Conservation (phyloP, 2,888 invertebrate genomes). For the Tricholauxania praeusta region DNA sequence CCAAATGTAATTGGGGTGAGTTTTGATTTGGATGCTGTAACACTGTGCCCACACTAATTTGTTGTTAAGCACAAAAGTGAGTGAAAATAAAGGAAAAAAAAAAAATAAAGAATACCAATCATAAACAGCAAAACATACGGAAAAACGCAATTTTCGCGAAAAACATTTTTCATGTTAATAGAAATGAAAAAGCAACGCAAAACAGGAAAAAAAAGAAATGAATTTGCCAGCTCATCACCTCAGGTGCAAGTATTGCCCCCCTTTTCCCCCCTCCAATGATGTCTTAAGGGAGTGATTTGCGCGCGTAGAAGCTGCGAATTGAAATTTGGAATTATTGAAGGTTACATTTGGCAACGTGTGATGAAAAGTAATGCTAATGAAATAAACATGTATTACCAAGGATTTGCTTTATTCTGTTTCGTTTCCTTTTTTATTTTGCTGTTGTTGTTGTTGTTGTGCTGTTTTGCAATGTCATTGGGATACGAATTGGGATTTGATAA, state of each 20-base stretch:
- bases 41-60: too few species aligned
- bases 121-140: slow-evolving; percentile 12
- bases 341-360: slow-evolving; percentile 2
- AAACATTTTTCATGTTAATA: slow-evolving; percentile 28
- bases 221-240: background rate
- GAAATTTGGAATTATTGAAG: slow-evolving; percentile 25
- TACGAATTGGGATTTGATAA: slow-evolving; percentile 17
- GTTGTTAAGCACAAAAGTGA: too few species aligned
- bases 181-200: background rate
- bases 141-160: slow-evolving; percentile 25
- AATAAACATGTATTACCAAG: slow-evolving; percentile 51
- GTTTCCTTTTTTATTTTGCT: background rate
- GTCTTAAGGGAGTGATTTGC: slow-evolving; percentile 23
- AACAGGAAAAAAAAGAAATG: too few species aligned
- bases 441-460: too few species aligned
- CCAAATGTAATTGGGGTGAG: background rate
- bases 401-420: background rate
- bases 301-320: background rate
- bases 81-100: background rate
- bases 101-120: slow-evolving; percentile 9
- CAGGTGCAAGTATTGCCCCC: background rate
- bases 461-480: background rate
- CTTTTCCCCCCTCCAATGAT: background rate
- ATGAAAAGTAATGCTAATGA: slow-evolving; percentile 50
- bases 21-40: too few species aligned